Conservation (phyloP, 2,797 vertebrate genomes). For the Pygocentrus nattereri region DNA sequence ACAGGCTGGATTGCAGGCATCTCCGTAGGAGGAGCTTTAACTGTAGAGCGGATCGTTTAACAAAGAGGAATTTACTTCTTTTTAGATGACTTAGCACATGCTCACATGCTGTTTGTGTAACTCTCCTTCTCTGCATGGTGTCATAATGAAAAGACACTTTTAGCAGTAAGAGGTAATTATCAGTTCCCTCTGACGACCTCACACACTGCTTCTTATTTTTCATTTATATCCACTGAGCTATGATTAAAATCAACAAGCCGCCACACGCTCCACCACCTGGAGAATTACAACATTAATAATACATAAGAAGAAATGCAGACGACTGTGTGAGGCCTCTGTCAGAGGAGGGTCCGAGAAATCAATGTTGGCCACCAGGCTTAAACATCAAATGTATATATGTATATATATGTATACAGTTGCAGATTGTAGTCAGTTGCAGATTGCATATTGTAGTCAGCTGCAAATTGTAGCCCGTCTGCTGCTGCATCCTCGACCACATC, state of each 20-base stretch:
- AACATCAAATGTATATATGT: too few species aligned
- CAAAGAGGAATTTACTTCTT: conserved; percentile 19
- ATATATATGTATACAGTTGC: too few species aligned
- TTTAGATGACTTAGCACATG: background rate
- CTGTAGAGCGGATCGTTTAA: conserved; percentile 20
- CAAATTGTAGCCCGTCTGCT: too few species aligned
- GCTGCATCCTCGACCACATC: too few species aligned
- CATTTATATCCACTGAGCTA: conserved; percentile 28
- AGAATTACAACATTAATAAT: conserved; percentile 51
- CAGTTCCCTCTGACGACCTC: background rate
- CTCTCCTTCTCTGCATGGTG: background rate
- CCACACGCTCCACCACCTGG: conserved; percentile 20
- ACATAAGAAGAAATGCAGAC: conserved; percentile 34
- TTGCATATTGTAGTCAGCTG: too few species aligned
- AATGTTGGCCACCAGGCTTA: background rate
- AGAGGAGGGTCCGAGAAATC: conserved; percentile 33
- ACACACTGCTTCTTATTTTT: conserved; percentile 24
- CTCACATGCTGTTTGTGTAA: background rate
- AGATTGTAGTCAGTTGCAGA: too few species aligned
- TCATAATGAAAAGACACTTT: conserved; percentile 25
- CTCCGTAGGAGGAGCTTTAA: conserved; percentile 14
- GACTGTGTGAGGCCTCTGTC: background rate
- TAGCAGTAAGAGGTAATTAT: conserved; percentile 30
- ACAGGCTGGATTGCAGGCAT: conserved; percentile 17
- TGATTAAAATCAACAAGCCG: conserved; percentile 48